Evolutionary conservation across 2,888 invertebrate species (phyloP).

Genomic region (Andricus quercusramuli): DNA sequence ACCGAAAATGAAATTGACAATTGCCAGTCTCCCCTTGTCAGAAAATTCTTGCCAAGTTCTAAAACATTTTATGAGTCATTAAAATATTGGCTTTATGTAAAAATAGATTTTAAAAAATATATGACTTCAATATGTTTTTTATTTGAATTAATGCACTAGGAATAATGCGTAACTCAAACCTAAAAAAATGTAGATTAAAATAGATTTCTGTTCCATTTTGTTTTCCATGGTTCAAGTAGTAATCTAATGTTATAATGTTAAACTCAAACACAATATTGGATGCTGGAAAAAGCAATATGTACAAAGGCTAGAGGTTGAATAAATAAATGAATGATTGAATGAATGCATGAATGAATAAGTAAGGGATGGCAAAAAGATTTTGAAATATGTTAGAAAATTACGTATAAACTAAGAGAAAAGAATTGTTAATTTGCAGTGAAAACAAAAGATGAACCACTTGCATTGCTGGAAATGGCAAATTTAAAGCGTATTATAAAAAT

Average conservation of each 20-base stretch:
- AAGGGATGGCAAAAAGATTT: too few relatives aligned
- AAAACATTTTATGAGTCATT: background rate
- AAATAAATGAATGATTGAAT: background rate
- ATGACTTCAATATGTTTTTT: background rate
- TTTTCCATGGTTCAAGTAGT: too few relatives aligned
- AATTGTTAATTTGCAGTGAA: background rate
- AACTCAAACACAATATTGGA: background rate
- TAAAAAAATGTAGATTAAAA: too few relatives aligned
- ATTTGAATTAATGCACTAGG: too few relatives aligned
- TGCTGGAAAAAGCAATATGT: background rate
- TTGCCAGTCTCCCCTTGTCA: too few relatives aligned
- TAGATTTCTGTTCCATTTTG: too few relatives aligned
- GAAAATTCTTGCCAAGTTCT: constrained; percentile 1
- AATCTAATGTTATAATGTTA: background rate
- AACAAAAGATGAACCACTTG: background rate
- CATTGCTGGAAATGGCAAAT: too few relatives aligned
- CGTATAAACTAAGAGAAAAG: background rate
- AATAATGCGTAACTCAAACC: too few relatives aligned
- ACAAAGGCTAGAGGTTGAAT: background rate
- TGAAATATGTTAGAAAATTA: background rate
- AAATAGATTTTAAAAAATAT: background rate
- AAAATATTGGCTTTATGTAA: background rate
- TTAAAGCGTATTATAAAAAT: too few relatives aligned
- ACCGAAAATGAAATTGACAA: too few relatives aligned
- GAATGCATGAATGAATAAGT: background rate